phyloP scores from a whole-genome alignment of 2,113 vertebrate species.

The Colossoma macropomum region DNA sequence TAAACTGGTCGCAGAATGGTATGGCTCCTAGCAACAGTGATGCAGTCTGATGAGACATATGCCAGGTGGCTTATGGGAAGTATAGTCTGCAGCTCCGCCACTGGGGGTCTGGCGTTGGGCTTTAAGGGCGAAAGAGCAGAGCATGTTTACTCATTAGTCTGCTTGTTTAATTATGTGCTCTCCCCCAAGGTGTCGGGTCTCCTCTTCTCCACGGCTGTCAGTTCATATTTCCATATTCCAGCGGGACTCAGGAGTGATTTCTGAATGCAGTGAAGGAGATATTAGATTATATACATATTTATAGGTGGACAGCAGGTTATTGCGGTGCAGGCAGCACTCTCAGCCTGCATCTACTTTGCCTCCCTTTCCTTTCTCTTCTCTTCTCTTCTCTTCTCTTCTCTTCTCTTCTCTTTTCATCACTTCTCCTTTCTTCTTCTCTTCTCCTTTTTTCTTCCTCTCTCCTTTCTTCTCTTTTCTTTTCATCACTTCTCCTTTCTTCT shows the following conservation, averaged over 20 bases:
- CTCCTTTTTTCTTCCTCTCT: too few relatives aligned
- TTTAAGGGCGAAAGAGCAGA: slow-evolving; percentile 3
- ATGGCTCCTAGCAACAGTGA: background rate
- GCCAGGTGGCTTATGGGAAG: background rate
- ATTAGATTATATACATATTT: slow-evolving; percentile 59
- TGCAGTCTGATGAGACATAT: background rate
- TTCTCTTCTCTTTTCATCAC: background rate
- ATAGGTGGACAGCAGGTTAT: slow-evolving; percentile 38
- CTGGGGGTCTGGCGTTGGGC: background rate
- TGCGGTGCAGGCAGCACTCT: background rate
- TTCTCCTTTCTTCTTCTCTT: too few relatives aligned
- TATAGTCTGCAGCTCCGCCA: background rate
- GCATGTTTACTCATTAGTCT: slow-evolving; percentile 60
- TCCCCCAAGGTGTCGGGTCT: slow-evolving; percentile 60
- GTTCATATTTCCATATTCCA: slow-evolving; percentile 54
- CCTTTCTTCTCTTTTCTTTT: too few relatives aligned
- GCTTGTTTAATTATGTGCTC: slow-evolving; percentile 58
- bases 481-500: too few relatives aligned
- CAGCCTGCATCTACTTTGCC: too few relatives aligned
- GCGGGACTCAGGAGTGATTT: slow-evolving; percentile 45
- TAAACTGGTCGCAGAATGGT: background rate
- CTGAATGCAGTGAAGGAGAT: slow-evolving; percentile 16
- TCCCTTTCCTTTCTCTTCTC: background rate
- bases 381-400: background rate
- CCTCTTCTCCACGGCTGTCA: slow-evolving; percentile 52